Evolutionary conservation across 2,888 invertebrate genomes (phyloP), one percentile per base, ranked within the genome.

Genomic region (Pristionchus exspectatus): DNA sequence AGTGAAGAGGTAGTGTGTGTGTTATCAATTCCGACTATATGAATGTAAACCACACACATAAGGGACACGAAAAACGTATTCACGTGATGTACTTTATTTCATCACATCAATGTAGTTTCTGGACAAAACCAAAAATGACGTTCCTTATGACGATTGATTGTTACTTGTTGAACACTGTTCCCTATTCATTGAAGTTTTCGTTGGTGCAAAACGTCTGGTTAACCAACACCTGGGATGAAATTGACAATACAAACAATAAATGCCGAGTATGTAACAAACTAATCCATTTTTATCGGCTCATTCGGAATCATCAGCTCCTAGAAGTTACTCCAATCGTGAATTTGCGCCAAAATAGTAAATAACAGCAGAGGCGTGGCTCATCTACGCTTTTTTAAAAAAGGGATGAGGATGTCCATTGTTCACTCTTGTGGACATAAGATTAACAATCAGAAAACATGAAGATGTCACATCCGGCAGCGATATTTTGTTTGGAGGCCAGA

Each of bases 151-250:
- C 33, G 33, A 33, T 72, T n/a, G 16, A 7, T 30, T 24, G 30
- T 12, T n/a, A 66, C 66, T 30, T 24, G 30, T 12, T 72, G 30
- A 16, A 33, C 10, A 24, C 66, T 38, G 4, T 66, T 69, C 38
- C 16, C 87, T 87, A 66, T 4, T 87, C 87, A 30, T n/a, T 69
- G 69, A 87, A 66, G 9, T 87, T 66, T n/a, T 38, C 38, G 44
- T 87, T 87, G 21, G 21, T 38, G 66, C 66, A 87, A 24, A 44
- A 38, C 21, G 66, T 38, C 0, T 69, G 87, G 38, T 44, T n/a
- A 1, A 69, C 14, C 21, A 69, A 69, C 44, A 66, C 24, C 87
- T 87, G 24, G 38, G 56, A 38, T 38, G n/a, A 4, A 38, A 38
- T 3, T 38, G 2, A 38, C 2, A 38, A 38, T 38, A 38, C 2